Evolutionary conservation across 35 echinoderm and acorn worm species (phyloP).

Genomic region (Anneissia japonica): DNA sequence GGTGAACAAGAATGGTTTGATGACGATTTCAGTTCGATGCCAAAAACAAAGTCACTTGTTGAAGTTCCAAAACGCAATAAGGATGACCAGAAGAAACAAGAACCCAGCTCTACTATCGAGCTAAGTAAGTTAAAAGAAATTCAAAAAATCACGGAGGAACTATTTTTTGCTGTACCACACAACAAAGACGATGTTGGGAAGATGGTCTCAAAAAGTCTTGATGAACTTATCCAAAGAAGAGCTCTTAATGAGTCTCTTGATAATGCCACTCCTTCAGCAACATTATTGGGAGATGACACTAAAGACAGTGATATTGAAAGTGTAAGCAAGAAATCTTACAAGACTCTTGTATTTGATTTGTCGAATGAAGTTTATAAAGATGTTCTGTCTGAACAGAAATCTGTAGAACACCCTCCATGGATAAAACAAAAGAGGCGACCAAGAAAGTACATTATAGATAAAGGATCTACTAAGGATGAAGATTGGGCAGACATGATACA

Average conservation of each 20-base stretch:
- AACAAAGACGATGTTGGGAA: conserved; percentile 67
- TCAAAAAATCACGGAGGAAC: conserved; percentile 73
- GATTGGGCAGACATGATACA: conserved; percentile 52
- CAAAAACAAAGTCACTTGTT: conserved; percentile 81
- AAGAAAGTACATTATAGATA: conserved; percentile 58
- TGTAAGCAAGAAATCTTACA: conserved; percentile 84
- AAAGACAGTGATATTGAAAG: conserved; percentile 89
- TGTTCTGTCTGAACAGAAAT: conserved; percentile 61
- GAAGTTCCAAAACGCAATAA: conserved; percentile 61
- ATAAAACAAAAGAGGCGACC: conserved; percentile 87
- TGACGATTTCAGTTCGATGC: conserved; percentile 96
- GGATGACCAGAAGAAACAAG: conserved; percentile 4
- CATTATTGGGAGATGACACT: conserved; percentile 68
- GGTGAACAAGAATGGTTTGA: conserved; percentile 99
- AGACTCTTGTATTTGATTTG: conserved; percentile 72
- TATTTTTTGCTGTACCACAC: conserved; percentile 92
- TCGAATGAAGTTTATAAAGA: conserved; percentile 74
- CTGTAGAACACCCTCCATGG: conserved; percentile 62
- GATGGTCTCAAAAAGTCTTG: conserved; percentile 50
- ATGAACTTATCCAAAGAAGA: conserved; percentile 52
- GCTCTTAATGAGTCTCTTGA: conserved; percentile 25
- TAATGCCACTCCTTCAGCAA: conserved; percentile 19
- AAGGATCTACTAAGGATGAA: conserved; percentile 30
- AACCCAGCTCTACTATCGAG: conserved; percentile 14
- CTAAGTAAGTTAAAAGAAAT: conserved; percentile 50